phyloP scores from a whole-genome alignment of 2,888 invertebrate species.

The Macrosiphum euphorbiae region DNA sequence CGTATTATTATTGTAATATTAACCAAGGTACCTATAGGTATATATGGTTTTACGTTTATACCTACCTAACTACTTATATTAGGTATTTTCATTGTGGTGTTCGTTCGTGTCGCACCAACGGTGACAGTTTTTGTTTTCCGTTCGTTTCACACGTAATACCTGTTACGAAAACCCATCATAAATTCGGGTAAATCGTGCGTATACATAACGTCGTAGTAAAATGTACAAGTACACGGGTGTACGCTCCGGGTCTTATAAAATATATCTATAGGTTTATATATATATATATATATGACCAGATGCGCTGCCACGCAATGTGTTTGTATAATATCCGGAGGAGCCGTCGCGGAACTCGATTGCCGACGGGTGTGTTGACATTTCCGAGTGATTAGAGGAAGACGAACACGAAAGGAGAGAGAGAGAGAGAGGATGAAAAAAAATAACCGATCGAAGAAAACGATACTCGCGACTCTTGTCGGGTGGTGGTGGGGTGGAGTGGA shows the following conservation, averaged over 20 bases:
- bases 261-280: background rate
- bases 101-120: background rate
- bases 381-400: slow-evolving; percentile 45
- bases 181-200: slow-evolving; percentile 17
- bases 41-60: background rate
- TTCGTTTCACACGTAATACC: slow-evolving; percentile 2
- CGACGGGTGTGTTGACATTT: slow-evolving; percentile 44
- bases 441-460: slow-evolving; percentile 24
- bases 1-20: too few relatives aligned
- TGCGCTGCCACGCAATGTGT: slow-evolving; percentile 17
- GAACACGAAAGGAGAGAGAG: background rate
- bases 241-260: background rate
- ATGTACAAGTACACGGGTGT: background rate
- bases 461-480: background rate
- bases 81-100: background rate
- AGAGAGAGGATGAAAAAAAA: background rate
- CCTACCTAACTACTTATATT: background rate
- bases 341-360: slow-evolving; percentile 36
- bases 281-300: background rate
- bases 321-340: slow-evolving; percentile 55
- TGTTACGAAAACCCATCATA: background rate
- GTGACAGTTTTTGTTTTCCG: background rate
- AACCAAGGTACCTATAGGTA: background rate
- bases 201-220: background rate
- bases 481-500: background rate